phyloP scores from a whole-genome alignment of 2,797 vertebrate genomes.

The Tangara arthus region DNA sequence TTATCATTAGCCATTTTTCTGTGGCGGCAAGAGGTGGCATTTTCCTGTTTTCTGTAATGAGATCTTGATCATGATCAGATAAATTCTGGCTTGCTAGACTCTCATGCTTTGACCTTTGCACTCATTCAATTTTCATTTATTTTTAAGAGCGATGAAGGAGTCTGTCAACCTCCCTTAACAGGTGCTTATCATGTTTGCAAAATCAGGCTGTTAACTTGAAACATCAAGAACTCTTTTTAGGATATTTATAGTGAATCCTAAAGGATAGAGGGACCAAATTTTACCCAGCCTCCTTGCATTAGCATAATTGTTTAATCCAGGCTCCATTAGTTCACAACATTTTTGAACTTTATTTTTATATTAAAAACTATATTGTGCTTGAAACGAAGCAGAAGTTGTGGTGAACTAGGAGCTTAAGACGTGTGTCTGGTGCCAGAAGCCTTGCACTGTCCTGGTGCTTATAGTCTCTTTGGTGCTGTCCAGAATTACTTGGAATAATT shows the following conservation, averaged over 20 bases:
- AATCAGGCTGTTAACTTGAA: not conserved
- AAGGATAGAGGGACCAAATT: not conserved
- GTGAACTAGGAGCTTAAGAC: not conserved
- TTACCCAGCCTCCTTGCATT: not conserved
- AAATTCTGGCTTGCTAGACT: not conserved
- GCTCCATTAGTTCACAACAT: not conserved
- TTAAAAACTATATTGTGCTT: not conserved
- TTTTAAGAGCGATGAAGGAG: not conserved
- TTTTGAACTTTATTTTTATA: not conserved
- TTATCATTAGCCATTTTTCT: not conserved
- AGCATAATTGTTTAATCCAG: not conserved
- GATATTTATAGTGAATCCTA: not conserved
- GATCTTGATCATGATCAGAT: not conserved
- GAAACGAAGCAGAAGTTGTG: not conserved
- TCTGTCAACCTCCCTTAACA: not conserved
- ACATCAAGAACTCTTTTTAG: not conserved
- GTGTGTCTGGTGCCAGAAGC: not conserved
- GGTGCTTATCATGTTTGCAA: not conserved
- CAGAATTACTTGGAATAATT: conserved; percentile 19
- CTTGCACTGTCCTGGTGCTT: not conserved
- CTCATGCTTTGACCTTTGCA: not conserved
- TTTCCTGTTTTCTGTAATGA: not conserved
- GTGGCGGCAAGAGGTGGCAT: not conserved
- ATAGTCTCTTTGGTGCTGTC: not conserved
- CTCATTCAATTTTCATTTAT: not conserved